Conservation (phyloP, 2,797 vertebrate genomes). For the Huso huso region DNA sequence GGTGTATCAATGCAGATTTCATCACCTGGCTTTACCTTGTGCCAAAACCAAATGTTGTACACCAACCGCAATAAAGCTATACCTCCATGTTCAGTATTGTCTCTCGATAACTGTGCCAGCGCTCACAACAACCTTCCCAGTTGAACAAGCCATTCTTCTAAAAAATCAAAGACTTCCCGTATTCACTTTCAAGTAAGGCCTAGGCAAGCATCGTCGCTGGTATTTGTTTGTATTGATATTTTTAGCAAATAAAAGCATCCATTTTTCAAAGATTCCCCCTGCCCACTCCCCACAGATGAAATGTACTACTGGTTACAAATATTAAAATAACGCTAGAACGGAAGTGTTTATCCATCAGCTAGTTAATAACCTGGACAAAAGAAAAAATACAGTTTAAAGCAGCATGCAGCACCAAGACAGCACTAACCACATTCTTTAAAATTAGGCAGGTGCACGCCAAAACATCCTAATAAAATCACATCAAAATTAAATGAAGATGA, state of each 20-base stretch:
- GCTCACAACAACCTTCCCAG: not conserved
- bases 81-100: not conserved
- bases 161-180: no score
- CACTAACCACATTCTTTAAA: slow-evolving; percentile 23
- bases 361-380: slow-evolving; percentile 1
- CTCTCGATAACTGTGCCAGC: not conserved
- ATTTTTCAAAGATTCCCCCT: no score
- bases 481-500: slow-evolving; percentile 22
- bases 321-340: no score
- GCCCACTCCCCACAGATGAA: no score
- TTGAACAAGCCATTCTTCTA: no score
- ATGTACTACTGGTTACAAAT: no score
- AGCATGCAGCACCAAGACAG: slow-evolving; percentile 34
- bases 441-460: no score
- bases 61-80: slow-evolving; percentile 39
- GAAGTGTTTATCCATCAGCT: no score
- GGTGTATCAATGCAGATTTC: slow-evolving; percentile 50
- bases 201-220: not conserved
- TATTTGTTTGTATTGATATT: not conserved
- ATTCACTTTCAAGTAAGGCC: not conserved
- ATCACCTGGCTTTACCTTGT: slow-evolving; percentile 43
- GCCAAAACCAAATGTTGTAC: slow-evolving; percentile 49
- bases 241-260: not conserved
- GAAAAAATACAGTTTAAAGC: slow-evolving; percentile 19
- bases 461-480: no score